These are phyloP conservation scores for Conopomorpha cramerella DNA, from an alignment of 1,140 invertebrate species.

Conservation along the genomic window DNA sequence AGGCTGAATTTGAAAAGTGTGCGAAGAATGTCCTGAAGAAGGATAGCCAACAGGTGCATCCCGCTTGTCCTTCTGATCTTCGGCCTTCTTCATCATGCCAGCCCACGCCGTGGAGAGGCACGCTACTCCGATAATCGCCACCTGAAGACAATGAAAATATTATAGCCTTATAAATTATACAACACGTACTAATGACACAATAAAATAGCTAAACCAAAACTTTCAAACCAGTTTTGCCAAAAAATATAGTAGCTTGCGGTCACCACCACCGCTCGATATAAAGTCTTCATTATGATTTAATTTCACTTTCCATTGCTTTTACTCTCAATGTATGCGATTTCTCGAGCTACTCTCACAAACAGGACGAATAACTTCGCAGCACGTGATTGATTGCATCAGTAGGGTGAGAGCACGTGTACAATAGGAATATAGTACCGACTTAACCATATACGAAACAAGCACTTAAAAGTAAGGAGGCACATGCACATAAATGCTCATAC, in stretches of 20 bases:
- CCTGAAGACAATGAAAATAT: conserved; percentile 16
- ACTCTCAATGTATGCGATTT: conserved; percentile 22
- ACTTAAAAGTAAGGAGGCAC: neutral
- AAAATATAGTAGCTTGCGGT: conserved; percentile 13
- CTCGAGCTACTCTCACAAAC: too few species aligned
- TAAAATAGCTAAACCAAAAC: neutral
- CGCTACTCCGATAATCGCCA: conserved; percentile 28
- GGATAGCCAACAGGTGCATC: conserved; percentile 21
- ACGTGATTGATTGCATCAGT: too few species aligned
- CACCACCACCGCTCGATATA: conserved; percentile 27
- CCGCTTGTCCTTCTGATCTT: conserved; percentile 41
- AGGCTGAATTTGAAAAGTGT: conserved; percentile 23
- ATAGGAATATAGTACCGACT: neutral
- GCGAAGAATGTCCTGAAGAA: conserved; percentile 13
- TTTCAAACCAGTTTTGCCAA: conserved; percentile 26
- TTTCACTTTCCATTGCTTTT: conserved; percentile 53
- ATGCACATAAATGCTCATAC: neutral
- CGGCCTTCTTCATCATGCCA: conserved; percentile 23
- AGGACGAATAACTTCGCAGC: too few species aligned
- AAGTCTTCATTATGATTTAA: conserved; percentile 34
- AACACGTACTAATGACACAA: too few species aligned
- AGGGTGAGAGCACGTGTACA: neutral
- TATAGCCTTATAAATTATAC: conserved; percentile 1
- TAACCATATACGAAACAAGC: neutral
- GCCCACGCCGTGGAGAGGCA: conserved; percentile 33